These are phyloP conservation scores for Bostrychus sinensis DNA, from an alignment of 2,113 vertebrate genomes.

Conservation along the genomic window DNA sequence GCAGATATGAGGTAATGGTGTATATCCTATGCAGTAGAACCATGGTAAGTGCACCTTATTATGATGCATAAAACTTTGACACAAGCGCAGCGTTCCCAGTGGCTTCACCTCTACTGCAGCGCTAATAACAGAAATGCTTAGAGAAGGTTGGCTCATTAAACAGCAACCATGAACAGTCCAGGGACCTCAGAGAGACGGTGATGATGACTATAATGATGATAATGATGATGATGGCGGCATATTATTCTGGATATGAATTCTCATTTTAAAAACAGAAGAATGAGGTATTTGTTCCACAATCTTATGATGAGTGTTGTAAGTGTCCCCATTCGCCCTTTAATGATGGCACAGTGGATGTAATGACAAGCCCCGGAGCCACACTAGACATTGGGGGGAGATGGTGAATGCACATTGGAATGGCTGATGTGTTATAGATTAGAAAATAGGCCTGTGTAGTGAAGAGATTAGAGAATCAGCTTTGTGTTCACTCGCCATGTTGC, in stretches of 20 bases:
- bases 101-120: constrained; percentile 31
- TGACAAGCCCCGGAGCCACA: constrained; percentile 37
- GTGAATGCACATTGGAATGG: neutral
- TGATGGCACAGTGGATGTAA: constrained; percentile 38
- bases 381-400: neutral
- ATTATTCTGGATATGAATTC: constrained; percentile 8
- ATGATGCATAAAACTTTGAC: constrained; percentile 22
- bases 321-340: constrained; percentile 24
- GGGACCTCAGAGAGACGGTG: constrained; percentile 1
- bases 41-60: constrained; percentile 27
- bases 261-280: constrained; percentile 10
- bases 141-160: constrained; percentile 43
- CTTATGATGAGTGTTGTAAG: constrained; percentile 31
- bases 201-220: constrained; percentile 8
- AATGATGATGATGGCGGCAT: constrained; percentile 12
- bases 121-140: constrained; percentile 41
- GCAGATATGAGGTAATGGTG: constrained; percentile 29
- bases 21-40: constrained; percentile 21
- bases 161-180: constrained; percentile 1
- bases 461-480: constrained; percentile 21
- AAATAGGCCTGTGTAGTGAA: constrained; percentile 19
- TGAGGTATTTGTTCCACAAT: constrained; percentile 5
- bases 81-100: constrained; percentile 17
- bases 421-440: constrained; percentile 26
- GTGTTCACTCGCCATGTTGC: neutral